Base-by-base conservation (phyloP, 2,797 vertebrate genomes). In the Falco columbarius region DNA sequence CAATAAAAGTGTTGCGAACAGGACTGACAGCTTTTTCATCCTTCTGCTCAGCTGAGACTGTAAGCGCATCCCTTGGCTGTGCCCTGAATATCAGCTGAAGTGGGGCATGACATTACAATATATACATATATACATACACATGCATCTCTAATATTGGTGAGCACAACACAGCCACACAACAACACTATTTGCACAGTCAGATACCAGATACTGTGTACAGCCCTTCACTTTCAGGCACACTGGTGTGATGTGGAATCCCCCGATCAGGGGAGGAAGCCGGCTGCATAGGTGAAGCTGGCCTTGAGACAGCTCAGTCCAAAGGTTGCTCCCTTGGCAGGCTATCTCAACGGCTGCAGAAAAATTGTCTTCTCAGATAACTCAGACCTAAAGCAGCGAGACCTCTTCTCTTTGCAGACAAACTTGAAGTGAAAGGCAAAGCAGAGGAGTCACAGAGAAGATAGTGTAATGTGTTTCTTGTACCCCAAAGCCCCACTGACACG, bases 221-320 rank as follows among this genome's bases (percentile, higher is more conserved):
- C 32, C 6, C 32, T 23, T 54, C 3, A 7, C 10, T 79, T 79
- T 40, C 49, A 81, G 19, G 42, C 13, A 74, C 9, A 5, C 6
- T 72, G 23, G 16, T 40, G 20, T 72, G 29, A 17, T 1, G 0
- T 22, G 55, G 9, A 62, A 62, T 14, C 24, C 8, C 23, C 23
- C 27, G 34, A 55, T 14, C 30, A 81, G 7, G 14, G 59, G 14
- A 89, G 10, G 30, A 92, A 90, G 16, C 10, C 9, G 14, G 10
- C 44, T 83, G 11, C 1, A 0, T 2, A 22, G 20, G 46, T 70
- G 49, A 72, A 56, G 46, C 7, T 56, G 32, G 15, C 36, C 66
- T 81, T 0, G 0, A 76, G 32, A 65, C 0, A 0, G 22, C 40
- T 91, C 51, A 56, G 38, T 47, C 8, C 66, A 63, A 34, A 19